These are phyloP conservation scores for Aphelinus atriplicis DNA, from an alignment of 1,140 invertebrate genomes.

Conservation along the genomic window DNA sequence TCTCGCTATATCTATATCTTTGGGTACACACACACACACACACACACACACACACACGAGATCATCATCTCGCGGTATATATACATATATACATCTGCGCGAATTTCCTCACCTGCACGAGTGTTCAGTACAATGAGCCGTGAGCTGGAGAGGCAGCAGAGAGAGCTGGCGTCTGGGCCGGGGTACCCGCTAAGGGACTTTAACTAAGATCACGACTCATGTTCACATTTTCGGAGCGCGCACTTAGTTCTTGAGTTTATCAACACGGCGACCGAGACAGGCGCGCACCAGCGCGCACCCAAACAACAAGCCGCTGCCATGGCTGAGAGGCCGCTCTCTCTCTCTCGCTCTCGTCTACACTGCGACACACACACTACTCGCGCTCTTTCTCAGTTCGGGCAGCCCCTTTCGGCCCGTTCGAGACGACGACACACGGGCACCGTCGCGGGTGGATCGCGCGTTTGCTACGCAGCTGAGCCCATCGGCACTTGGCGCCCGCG, in stretches of 20 bases:
- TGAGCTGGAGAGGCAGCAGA: constrained; percentile 11
- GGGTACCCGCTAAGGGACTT: constrained; percentile 17
- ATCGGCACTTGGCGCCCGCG: too few species aligned
- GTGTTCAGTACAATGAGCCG: background rate
- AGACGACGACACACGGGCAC: too few species aligned
- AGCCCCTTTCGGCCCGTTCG: too few species aligned
- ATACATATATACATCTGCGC: background rate
- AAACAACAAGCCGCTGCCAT: constrained; percentile 29
- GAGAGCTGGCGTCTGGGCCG: constrained; percentile 19
- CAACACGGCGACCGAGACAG: background rate
- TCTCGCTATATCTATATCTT: background rate
- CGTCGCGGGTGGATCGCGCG: too few species aligned
- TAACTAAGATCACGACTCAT: constrained; percentile 42
- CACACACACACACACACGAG: background rate
- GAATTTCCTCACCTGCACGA: constrained; percentile 14
- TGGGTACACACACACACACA: background rate
- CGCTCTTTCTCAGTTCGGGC: too few species aligned
- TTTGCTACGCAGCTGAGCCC: too few species aligned
- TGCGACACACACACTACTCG: too few species aligned
- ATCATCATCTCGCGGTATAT: background rate
- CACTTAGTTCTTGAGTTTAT: constrained; percentile 42
- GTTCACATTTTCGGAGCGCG: constrained; percentile 29
- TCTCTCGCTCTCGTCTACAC: background rate
- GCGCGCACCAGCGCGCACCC: constrained; percentile 18
- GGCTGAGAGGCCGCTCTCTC: constrained; percentile 1